Conservation (phyloP, 2,113 vertebrate species). For the Bothrops jararaca region DNA sequence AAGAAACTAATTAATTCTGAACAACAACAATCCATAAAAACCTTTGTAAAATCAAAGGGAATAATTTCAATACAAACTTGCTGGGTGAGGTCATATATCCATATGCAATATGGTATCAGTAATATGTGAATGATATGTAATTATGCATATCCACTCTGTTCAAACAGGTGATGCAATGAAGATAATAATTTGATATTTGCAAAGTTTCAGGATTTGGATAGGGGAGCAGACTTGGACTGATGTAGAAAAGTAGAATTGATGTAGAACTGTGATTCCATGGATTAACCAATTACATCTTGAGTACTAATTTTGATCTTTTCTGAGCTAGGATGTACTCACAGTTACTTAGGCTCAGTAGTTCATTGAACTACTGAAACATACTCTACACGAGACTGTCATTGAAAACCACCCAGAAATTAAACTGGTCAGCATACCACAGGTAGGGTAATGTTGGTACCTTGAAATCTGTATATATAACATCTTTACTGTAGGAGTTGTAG, state of each 20-base stretch:
- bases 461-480: not conserved
- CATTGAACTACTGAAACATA: not conserved
- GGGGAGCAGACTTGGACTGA: not conserved
- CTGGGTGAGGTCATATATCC: not conserved
- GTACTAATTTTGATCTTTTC: not conserved
- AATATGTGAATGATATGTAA: not conserved
- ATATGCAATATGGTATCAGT: not conserved
- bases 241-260: not conserved
- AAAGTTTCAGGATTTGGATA: not conserved
- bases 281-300: not conserved
- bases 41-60: not conserved
- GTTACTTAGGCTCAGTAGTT: not conserved
- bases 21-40: not conserved
- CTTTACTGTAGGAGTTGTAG: not conserved
- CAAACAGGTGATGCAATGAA: not conserved
- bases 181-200: not conserved
- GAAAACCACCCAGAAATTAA: not conserved
- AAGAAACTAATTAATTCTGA: not conserved
- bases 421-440: not conserved
- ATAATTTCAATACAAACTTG: not conserved
- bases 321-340: not conserved
- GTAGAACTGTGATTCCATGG: not conserved
- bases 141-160: not conserved
- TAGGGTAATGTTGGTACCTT: not conserved
- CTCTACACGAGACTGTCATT: not conserved